Percentiles rank a stretch among this genome's conserved stretches.
Evolutionary conservation across 2,113 vertebrate genomes (phyloP).

Genomic region (Nanorana parkeri): DNA sequence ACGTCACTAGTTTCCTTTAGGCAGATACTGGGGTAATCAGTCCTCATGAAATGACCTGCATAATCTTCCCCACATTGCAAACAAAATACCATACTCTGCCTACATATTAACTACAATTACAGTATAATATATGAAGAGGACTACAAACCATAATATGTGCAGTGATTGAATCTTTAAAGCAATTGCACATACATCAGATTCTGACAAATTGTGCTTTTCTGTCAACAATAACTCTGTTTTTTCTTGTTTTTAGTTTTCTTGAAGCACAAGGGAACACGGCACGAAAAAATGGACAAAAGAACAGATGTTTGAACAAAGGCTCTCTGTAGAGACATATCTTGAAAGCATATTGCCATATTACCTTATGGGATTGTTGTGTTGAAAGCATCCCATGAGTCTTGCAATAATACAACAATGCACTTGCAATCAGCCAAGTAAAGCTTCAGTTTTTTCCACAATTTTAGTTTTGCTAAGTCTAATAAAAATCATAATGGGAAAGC

Average conservation of each 20-base stretch:
- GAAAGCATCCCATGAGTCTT: conserved; percentile 45
- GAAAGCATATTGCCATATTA: conserved; percentile 54
- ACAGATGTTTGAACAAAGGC: conserved; percentile 55
- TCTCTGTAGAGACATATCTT: conserved; percentile 48
- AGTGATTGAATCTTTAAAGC: neutral
- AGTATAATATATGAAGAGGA: no score
- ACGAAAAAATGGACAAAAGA: conserved; percentile 42
- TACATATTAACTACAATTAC: no score
- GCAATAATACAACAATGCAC: conserved; percentile 43
- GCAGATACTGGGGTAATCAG: no score
- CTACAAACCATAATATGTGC: no score
- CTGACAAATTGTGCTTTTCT: conserved; percentile 21
- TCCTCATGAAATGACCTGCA: no score
- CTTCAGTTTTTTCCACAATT: conserved; percentile 24
- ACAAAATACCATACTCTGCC: no score
- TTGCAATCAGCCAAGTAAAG: conserved; percentile 48
- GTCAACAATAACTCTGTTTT: conserved; percentile 3
- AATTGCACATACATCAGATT: neutral
- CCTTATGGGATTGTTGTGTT: conserved; percentile 40
- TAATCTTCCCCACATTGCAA: no score
- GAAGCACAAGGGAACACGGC: neutral
- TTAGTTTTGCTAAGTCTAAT: conserved; percentile 39
- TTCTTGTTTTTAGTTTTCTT: conserved; percentile 6
- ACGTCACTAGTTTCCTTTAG: no score
- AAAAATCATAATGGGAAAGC: conserved; percentile 13